phyloP scores from a whole-genome alignment of 1,140 invertebrate genomes.

The Antheraea mylitta region DNA sequence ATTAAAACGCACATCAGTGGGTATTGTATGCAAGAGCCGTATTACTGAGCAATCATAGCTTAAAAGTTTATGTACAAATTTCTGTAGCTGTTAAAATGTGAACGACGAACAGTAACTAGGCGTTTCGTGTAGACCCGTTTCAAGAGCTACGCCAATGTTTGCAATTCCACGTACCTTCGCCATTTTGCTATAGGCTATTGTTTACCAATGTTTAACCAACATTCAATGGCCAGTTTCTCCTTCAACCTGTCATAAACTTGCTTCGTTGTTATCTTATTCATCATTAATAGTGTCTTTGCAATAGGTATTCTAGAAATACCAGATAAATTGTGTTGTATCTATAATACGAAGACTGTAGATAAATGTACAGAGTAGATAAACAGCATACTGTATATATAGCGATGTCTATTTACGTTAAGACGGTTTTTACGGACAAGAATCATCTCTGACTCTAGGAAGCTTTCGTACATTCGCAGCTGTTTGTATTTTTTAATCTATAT shows the following conservation, averaged over 20 bases:
- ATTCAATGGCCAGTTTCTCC: slow-evolving; percentile 57
- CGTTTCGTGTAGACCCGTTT: background rate
- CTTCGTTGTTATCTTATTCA: slow-evolving; percentile 20
- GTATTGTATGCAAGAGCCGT: no score
- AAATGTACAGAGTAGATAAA: background rate
- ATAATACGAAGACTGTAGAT: background rate
- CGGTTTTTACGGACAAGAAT: no score
- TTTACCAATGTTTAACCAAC: slow-evolving; percentile 55
- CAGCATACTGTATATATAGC: background rate
- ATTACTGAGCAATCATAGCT: no score
- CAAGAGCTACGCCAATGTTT: background rate
- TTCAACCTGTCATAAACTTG: slow-evolving; percentile 32
- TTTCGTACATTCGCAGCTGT: no score
- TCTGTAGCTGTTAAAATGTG: background rate
- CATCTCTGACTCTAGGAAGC: no score
- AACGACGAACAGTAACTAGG: background rate
- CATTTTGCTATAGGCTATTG: slow-evolving; percentile 57
- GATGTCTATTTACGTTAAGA: no score
- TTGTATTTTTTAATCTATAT: no score
- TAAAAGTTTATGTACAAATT: no score
- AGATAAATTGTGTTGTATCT: background rate
- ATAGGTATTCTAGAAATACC: slow-evolving; percentile 8
- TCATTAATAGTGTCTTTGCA: background rate
- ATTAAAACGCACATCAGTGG: no score
- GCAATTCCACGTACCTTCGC: background rate